These are phyloP conservation scores for Procambarus clarkii DNA, from an alignment of 1,140 invertebrate genomes.

Conservation along the genomic window DNA sequence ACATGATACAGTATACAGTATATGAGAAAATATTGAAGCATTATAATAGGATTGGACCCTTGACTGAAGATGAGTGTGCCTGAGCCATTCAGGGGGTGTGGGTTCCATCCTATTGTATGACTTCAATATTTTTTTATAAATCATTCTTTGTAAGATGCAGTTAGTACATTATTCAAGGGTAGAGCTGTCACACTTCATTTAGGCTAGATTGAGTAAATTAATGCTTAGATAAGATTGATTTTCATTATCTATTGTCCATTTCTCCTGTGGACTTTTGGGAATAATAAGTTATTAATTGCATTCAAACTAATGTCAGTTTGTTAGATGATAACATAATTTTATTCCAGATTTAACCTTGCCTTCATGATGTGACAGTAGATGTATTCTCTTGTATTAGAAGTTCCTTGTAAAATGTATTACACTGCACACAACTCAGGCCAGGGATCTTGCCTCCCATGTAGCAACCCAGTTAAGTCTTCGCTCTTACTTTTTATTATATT, in stretches of 20 bases:
- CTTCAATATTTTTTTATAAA: too few species aligned
- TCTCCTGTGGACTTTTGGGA: not conserved
- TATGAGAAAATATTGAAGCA: too few species aligned
- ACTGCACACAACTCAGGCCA: not conserved
- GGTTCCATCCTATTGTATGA: too few species aligned
- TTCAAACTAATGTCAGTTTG: not conserved
- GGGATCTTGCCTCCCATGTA: not conserved
- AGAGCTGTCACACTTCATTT: not conserved
- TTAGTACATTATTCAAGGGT: too few species aligned
- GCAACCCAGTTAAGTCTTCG: too few species aligned
- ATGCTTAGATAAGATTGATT: not conserved
- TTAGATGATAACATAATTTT: not conserved
- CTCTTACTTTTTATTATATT: too few species aligned
- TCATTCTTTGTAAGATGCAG: too few species aligned
- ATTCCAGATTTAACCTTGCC: not conserved
- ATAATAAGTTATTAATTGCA: not conserved
- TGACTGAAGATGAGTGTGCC: too few species aligned
- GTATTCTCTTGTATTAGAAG: not conserved
- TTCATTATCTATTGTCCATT: not conserved
- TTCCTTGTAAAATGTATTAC: not conserved
- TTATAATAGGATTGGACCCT: too few species aligned
- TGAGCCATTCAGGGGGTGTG: too few species aligned
- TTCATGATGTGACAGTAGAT: not conserved
- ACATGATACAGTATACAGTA: too few species aligned
- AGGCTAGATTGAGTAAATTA: not conserved